phyloP scores from a whole-genome alignment of 2,888 invertebrate species.

The Hydrotaea cyrtoneurina region DNA sequence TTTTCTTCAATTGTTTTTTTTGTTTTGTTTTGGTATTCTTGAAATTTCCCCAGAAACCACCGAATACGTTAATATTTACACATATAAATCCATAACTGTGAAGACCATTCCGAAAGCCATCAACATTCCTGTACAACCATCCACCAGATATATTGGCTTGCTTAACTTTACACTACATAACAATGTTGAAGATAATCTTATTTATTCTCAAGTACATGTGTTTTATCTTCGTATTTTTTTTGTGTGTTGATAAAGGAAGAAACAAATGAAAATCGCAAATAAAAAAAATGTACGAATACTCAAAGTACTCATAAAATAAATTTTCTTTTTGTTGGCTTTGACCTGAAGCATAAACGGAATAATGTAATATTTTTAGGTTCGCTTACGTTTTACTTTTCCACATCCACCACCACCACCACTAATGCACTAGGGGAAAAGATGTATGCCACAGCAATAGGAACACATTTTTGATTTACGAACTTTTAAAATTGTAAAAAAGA shows the following conservation, averaged over 20 bases:
- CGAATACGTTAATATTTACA: too few species aligned
- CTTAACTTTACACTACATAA: constrained; percentile 1
- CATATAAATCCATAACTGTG: not conserved
- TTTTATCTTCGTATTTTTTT: not conserved
- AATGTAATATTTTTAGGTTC: constrained; percentile 3
- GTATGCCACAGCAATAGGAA: not conserved
- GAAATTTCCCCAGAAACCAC: too few species aligned
- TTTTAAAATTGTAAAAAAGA: not conserved
- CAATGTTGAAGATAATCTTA: not conserved
- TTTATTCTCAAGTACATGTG: constrained; percentile 2
- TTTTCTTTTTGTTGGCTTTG: constrained; percentile 41
- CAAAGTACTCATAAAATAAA: constrained; percentile 14
- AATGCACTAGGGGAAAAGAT: not conserved
- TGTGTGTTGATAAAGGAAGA: not conserved
- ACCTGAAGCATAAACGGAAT: constrained; percentile 39
- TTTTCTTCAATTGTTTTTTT: too few species aligned
- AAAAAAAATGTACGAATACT: constrained; percentile 12
- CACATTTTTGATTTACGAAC: constrained; percentile 22
- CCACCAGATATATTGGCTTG: not conserved
- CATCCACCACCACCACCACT: not conserved
- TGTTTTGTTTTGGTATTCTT: too few species aligned
- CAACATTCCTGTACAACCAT: too few species aligned
- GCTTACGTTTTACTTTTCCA: not conserved
- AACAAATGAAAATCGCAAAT: not conserved
- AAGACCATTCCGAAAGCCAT: too few species aligned